Evolutionary conservation across 2,113 vertebrate genomes (phyloP), one percentile per base, ranked within the genome.

Genomic region (Haplochromis burtoni): DNA sequence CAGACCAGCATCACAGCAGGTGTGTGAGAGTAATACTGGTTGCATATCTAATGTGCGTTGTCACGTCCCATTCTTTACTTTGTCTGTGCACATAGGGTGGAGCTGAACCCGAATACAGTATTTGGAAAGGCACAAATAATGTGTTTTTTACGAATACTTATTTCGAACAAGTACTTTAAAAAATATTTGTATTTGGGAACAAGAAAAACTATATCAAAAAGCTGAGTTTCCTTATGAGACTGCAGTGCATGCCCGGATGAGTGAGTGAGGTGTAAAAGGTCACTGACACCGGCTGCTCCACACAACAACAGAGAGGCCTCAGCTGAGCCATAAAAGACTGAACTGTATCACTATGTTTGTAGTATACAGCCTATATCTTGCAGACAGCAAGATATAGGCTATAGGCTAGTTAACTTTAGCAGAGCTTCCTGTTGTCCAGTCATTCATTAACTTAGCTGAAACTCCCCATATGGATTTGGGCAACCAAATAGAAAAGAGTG

Each of bases 1-100:
- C 87, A 88, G 47, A 57, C 24, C 53, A 9, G 76, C 87, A 86
- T 86, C 81, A 73, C 91, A 86, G 55, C 85, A 78, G 82, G 66
- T 82, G 53, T 40, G 24, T 61, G 33, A 29, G 80, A 47, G 79
- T 45, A n/a, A n/a, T n/a, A 31, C 7, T 11, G 76, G 29, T 55
- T 87, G 86, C 57, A 82, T 80, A 7, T 26, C 8, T 89, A 61
- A 88, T 86, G 80, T 82, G 55, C 4, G 13, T 31, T 21, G 26
- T 61, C 38, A 84, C 7, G 2, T 21, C 71, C 26, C 61, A 71
- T 90, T 85, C 55, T 86, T 88, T 63, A 49, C 10, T 14, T 57
- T 57, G 24, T 14, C 54, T 57, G 54, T 57, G 51, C 12, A 3
- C 54, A 57, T 26, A 26, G 55, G 55, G 7, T 16, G 24, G 55